Conservation (phyloP, 2,888 invertebrate genomes). For the Erebia aethiops region DNA sequence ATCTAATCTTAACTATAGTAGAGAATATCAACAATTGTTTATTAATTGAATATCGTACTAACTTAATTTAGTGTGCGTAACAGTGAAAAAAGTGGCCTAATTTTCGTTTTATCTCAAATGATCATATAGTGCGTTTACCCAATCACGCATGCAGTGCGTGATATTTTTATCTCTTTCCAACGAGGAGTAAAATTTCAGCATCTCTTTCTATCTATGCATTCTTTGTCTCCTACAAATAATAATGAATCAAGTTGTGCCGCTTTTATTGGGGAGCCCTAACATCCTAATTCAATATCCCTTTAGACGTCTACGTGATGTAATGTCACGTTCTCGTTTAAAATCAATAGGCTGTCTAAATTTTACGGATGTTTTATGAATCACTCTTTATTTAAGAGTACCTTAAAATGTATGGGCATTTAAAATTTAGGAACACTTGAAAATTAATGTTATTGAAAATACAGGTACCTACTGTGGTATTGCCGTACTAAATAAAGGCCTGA, state of each 20-base stretch:
- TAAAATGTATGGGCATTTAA: too few relatives aligned
- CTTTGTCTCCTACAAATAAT: constrained; percentile 4
- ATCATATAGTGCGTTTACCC: constrained; percentile 12
- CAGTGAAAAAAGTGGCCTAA: constrained; percentile 30
- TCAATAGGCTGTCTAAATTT: too few relatives aligned
- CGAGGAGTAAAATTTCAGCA: constrained; percentile 6
- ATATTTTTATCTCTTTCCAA: constrained; percentile 24
- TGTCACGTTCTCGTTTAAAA: constrained; percentile 30
- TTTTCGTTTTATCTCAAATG: neutral
- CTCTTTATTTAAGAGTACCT: too few relatives aligned
- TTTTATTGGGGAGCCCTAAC: constrained; percentile 4
- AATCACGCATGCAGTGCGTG: constrained; percentile 21
- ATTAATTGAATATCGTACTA: too few relatives aligned
- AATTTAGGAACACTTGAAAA: too few relatives aligned
- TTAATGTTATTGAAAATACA: too few relatives aligned
- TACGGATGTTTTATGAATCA: too few relatives aligned
- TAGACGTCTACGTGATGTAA: constrained; percentile 32
- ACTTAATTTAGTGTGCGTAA: too few relatives aligned
- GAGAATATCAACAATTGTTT: too few relatives aligned
- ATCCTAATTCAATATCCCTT: constrained; percentile 18
- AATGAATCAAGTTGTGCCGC: neutral
- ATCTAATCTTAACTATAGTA: too few relatives aligned
- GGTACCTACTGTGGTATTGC: too few relatives aligned
- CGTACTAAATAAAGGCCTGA: too few relatives aligned
- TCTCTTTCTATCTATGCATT: constrained; percentile 22